Conservation (phyloP, 2,113 vertebrate genomes). For the Atrichornis clamosus region DNA sequence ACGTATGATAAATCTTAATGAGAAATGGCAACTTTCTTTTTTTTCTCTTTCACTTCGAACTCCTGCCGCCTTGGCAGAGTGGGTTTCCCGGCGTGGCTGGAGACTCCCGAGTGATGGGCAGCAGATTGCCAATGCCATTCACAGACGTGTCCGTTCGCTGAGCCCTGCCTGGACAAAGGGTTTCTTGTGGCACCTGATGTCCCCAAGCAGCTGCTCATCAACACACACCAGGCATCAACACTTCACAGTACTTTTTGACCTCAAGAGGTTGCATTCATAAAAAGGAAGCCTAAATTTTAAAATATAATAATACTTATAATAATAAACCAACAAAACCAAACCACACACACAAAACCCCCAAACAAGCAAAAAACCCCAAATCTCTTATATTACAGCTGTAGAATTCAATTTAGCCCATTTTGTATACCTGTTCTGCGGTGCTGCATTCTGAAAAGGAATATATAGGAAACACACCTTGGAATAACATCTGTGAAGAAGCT, state of each 20-base stretch:
- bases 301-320: too few species aligned
- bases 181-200: background rate
- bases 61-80: background rate
- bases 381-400: background rate
- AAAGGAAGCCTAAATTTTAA: background rate
- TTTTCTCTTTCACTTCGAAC: background rate
- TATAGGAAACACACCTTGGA: background rate
- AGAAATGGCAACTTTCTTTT: constrained; percentile 32
- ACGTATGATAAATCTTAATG: constrained; percentile 68
- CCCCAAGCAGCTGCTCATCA: background rate
- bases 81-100: background rate
- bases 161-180: background rate
- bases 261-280: background rate
- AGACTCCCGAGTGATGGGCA: background rate
- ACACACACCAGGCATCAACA: background rate
- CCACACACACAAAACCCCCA: too few species aligned
- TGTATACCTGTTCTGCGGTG: background rate
- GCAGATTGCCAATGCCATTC: background rate
- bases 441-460: background rate
- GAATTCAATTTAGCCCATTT: background rate
- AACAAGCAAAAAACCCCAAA: background rate
- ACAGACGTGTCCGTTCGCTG: fast-evolving
- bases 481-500: background rate
- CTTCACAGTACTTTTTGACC: background rate
- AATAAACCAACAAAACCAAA: background rate